Conservation (phyloP, 2,888 invertebrate genomes). For the Osedax frankpressi region DNA sequence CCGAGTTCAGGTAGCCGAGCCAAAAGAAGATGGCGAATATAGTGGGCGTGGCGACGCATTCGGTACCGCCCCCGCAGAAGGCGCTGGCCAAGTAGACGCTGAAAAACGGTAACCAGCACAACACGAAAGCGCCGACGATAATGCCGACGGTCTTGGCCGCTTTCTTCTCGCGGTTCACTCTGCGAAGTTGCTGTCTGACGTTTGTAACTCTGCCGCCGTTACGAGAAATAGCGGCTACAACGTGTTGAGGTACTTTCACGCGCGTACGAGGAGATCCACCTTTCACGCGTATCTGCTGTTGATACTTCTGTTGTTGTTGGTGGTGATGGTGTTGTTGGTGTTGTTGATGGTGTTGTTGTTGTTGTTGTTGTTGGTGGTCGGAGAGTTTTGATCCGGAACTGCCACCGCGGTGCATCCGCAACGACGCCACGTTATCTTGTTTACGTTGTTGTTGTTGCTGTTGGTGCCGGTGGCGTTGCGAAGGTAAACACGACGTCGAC, state of each 20-base stretch:
- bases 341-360: not conserved
- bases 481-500: too few relatives aligned
- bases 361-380: not conserved
- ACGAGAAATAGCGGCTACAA: too few relatives aligned
- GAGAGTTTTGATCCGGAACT: not conserved
- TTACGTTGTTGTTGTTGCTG: not conserved
- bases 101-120: slow-evolving; percentile 94
- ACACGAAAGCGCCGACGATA: slow-evolving; percentile 88
- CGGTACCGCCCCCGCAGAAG: slow-evolving; percentile 60
- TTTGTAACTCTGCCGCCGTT: slow-evolving; percentile 51
- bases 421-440: not conserved
- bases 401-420: not conserved
- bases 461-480: not conserved
- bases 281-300: too few relatives aligned
- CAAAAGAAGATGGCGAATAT: slow-evolving; percentile 85
- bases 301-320: not conserved
- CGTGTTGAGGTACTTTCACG: too few relatives aligned
- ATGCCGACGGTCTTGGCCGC: slow-evolving; percentile 91
- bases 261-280: not conserved
- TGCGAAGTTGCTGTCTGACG: slow-evolving; percentile 72
- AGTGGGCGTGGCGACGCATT: slow-evolving; percentile 59
- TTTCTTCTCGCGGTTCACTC: slow-evolving; percentile 77
- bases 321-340: not conserved
- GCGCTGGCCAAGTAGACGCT: slow-evolving; percentile 81
- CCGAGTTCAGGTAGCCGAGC: slow-evolving; percentile 93